phyloP scores from a whole-genome alignment of 2,113 vertebrate genomes.

The Halcyon malimbica region DNA sequence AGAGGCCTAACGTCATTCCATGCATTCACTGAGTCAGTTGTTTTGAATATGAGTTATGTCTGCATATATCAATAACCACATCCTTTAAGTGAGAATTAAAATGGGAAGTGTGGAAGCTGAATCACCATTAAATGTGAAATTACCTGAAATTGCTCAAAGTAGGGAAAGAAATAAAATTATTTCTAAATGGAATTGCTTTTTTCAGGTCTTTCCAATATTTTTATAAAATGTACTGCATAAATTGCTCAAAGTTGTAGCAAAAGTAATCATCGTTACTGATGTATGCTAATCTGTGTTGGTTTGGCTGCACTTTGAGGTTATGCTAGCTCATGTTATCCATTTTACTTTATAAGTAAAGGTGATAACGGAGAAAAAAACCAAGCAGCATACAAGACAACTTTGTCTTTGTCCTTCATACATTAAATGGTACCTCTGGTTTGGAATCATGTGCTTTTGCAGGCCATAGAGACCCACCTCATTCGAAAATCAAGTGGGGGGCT shows the following conservation, averaged over 20 bases:
- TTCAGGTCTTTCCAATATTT: background rate
- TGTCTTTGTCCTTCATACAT: background rate
- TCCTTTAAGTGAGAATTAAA: background rate
- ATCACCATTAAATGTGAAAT: background rate
- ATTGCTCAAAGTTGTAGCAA: background rate
- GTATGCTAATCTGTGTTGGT: background rate
- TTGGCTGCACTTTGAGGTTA: background rate
- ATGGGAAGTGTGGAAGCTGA: background rate
- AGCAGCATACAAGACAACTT: background rate
- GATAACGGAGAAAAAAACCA: background rate
- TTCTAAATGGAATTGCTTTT: background rate
- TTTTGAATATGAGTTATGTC: background rate
- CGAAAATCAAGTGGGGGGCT: slow-evolving; percentile 90
- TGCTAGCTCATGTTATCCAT: background rate
- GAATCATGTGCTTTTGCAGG: slow-evolving; percentile 70
- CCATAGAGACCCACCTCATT: slow-evolving; percentile 93
- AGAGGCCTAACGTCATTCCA: background rate
- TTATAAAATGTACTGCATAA: background rate
- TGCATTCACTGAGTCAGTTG: background rate
- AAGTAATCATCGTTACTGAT: background rate
- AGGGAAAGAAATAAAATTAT: background rate
- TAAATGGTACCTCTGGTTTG: background rate
- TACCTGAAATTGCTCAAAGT: background rate
- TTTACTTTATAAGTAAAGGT: background rate
- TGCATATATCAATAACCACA: background rate